Evolutionary conservation across 2,888 invertebrate species (phyloP), one percentile per base, ranked within the genome.

Genomic region (Heliconius aoede): DNA sequence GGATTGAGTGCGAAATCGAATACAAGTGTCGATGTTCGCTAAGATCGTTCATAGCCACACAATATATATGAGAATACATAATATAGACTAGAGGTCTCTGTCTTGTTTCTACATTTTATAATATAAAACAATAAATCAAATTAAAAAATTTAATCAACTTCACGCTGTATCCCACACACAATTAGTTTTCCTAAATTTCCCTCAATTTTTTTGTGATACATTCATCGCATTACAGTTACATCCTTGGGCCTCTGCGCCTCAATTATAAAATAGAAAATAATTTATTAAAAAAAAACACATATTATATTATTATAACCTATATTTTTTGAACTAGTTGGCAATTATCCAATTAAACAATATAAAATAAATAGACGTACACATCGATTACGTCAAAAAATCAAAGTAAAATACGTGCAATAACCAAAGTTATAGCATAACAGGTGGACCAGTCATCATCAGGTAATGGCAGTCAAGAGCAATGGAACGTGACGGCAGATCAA

Each of bases 401-500:
- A 74, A 76, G 18, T 24, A 76, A 68, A 78, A 65, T 68, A 73
- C 58, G 46, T 73, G 71, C 60, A 76, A 78, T 76, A 75, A 74
- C 32, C 46, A 76, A 80, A 62, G 40, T 73, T 46, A 68, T 74
- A 61, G 55, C 73, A 64, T 60, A 65, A 68, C 76, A 71, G 75
- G 81, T 81, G 80, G 81, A 78, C 77, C 7, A 46, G 36, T n/a
- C n/a, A 13, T 4, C 36, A 21, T 21, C 74, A 81, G 79, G 79
- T 83, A 82, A 83, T 83, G 82, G 83, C 82, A 84, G 80, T 80
- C 81, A 82, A 72, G 81, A 73, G 76, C 85, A 85, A 62, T 84
- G 84, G 82, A 82, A 87, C 87, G 85, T 85, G 89, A 88, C 89
- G 80, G 79, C 80, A 84, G 86, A 86, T 86, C 86, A 88, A 89